These are phyloP conservation scores for Meteorus colon DNA, from an alignment of 2,888 invertebrate species.

Conservation along the genomic window DNA sequence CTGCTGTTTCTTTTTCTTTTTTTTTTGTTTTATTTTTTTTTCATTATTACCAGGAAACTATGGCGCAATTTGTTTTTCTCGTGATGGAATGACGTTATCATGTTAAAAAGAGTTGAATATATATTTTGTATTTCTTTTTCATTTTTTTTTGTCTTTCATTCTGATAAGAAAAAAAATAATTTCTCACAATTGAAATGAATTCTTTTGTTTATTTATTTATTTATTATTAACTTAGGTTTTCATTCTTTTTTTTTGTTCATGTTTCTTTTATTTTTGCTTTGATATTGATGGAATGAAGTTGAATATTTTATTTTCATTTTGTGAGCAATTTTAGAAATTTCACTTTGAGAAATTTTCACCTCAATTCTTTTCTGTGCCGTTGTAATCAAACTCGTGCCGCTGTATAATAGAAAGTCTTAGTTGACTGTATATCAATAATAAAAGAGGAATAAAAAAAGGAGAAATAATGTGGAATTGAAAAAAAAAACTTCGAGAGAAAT, in stretches of 20 bases:
- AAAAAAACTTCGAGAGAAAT: constrained; percentile 11
- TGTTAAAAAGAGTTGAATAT: background rate
- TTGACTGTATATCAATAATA: background rate
- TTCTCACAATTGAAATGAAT: background rate
- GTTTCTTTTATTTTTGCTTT: too few species aligned
- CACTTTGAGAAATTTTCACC: constrained; percentile 17
- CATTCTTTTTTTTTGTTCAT: too few species aligned
- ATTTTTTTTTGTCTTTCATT: background rate
- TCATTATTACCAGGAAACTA: constrained; percentile 14
- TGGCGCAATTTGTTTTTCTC: constrained; percentile 7
- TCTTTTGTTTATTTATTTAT: too few species aligned
- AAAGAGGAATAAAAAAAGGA: background rate
- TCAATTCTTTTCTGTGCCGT: background rate
- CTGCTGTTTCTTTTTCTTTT: background rate
- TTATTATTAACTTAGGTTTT: too few species aligned
- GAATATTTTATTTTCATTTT: background rate
- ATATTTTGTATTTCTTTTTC: background rate
- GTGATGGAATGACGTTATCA: constrained; percentile 4
- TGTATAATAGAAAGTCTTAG: constrained; percentile 23
- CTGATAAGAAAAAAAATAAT: background rate
- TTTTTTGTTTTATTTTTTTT: background rate
- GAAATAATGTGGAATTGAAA: background rate
- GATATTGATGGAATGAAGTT: too few species aligned
- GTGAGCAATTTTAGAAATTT: background rate
- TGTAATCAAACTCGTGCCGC: constrained; percentile 25